Conservation (phyloP, 1,140 invertebrate genomes). For the Drosophila nikananu region DNA sequence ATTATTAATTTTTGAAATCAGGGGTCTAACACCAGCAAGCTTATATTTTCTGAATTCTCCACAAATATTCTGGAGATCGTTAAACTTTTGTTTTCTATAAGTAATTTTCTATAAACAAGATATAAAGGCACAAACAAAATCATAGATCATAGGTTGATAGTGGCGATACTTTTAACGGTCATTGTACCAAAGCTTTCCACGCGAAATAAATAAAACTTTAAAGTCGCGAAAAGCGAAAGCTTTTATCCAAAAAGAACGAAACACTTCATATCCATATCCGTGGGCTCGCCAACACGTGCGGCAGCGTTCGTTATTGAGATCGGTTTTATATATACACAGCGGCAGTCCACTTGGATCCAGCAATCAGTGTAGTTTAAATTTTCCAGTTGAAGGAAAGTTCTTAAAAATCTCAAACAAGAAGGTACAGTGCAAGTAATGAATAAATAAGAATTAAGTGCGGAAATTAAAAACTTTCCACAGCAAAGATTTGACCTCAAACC, state of each 20-base stretch:
- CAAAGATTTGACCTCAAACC: neutral
- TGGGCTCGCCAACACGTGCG: conserved; percentile 46
- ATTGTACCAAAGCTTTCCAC: conserved; percentile 25
- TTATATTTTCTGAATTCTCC: too few relatives aligned
- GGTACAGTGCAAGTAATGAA: conserved; percentile 35
- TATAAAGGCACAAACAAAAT: too few relatives aligned
- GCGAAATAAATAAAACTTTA: conserved; percentile 21
- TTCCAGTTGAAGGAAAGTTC: conserved; percentile 11
- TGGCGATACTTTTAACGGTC: conserved; percentile 11
- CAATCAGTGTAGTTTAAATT: conserved; percentile 32
- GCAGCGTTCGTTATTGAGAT: neutral
- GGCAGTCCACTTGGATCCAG: conserved; percentile 29
- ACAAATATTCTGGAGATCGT: too few relatives aligned
- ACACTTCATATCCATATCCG: conserved; percentile 6
- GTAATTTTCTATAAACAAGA: too few relatives aligned
- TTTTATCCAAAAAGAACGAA: conserved; percentile 40
- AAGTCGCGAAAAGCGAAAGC: conserved; percentile 54
- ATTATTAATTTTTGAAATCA: neutral
- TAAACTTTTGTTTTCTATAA: too few relatives aligned
- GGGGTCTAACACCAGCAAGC: too few relatives aligned
- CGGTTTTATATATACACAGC: neutral
- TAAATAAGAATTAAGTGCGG: neutral
- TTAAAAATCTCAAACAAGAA: conserved; percentile 27
- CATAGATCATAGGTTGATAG: neutral
- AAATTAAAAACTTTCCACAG: neutral